Conservation (phyloP, 2,888 invertebrate species). For the Apotomis turbidana region DNA sequence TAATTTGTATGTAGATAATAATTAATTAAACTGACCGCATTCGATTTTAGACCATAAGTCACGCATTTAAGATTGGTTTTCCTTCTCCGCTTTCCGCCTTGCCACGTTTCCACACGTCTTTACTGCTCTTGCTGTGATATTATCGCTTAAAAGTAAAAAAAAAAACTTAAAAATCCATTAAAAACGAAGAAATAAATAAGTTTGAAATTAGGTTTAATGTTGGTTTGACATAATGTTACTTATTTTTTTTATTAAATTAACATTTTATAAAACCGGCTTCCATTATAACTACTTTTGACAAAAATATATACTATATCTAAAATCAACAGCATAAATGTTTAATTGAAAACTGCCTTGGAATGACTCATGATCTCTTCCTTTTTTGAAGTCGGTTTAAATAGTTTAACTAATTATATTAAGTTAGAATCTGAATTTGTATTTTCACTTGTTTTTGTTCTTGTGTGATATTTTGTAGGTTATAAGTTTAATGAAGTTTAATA, state of each 20-base stretch:
- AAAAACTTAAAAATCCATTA: neutral
- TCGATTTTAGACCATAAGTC: constrained; percentile 8
- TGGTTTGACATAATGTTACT: neutral
- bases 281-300: too few relatives aligned
- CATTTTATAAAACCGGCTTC: too few relatives aligned
- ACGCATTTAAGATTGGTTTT: constrained; percentile 13
- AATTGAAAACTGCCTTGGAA: too few relatives aligned
- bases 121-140: constrained; percentile 33
- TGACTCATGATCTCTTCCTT: too few relatives aligned
- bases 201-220: neutral
- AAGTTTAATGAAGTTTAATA: constrained; percentile 16
- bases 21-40: neutral
- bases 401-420: too few relatives aligned
- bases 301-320: too few relatives aligned
- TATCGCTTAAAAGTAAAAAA: neutral
- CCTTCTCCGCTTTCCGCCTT: constrained; percentile 27
- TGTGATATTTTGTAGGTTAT: constrained; percentile 37
- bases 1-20: too few relatives aligned
- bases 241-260: neutral
- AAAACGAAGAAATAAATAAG: neutral
- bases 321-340: too few relatives aligned
- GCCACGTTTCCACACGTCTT: constrained; percentile 27
- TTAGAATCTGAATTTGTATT: too few relatives aligned
- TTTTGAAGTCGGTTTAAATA: too few relatives aligned
- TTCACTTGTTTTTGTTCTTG: neutral